Conservation (phyloP, 2,888 invertebrate species). For the Drosophila bunnanda region DNA sequence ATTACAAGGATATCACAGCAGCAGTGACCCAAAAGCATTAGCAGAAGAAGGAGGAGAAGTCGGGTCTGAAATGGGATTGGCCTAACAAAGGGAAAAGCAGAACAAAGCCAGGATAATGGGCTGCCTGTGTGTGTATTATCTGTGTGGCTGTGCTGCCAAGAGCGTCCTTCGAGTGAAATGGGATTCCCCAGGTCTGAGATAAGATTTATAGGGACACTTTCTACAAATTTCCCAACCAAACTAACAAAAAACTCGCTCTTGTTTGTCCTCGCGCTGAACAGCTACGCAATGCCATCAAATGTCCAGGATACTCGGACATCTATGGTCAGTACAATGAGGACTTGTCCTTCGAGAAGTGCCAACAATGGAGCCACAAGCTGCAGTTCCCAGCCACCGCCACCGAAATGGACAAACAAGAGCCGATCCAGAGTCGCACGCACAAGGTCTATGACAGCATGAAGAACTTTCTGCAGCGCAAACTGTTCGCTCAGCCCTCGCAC, state of each 20-base stretch:
- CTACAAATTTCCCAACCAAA: constrained; percentile 53
- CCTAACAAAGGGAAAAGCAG: constrained; percentile 36
- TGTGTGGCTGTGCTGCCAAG: constrained; percentile 42
- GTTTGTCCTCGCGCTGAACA: constrained; percentile 27
- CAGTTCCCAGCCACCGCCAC: constrained; percentile 34
- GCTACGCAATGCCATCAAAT: constrained; percentile 73
- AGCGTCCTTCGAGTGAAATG: constrained; percentile 57
- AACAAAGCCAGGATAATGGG: constrained; percentile 50
- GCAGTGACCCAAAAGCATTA: constrained; percentile 76
- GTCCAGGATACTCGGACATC: constrained; percentile 69
- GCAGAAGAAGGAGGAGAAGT: constrained; percentile 17
- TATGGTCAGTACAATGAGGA: constrained; percentile 69
- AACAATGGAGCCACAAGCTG: constrained; percentile 79
- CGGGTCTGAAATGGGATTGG: constrained; percentile 31
- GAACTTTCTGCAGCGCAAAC: constrained; percentile 81
- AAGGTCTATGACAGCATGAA: constrained; percentile 84
- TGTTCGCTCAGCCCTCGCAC: constrained; percentile 73
- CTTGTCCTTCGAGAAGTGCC: constrained; percentile 73
- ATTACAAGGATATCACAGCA: constrained; percentile 71
- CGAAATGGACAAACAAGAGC: constrained; percentile 28
- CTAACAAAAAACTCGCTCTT: constrained; percentile 49
- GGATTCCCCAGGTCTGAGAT: constrained; percentile 27
- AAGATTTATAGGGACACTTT: constrained; percentile 47
- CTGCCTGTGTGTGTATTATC: constrained; percentile 20
- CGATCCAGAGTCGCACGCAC: constrained; percentile 71